These are phyloP conservation scores for Drosophila quadrilineata DNA, from an alignment of 1,140 invertebrate species.

Conservation along the genomic window DNA sequence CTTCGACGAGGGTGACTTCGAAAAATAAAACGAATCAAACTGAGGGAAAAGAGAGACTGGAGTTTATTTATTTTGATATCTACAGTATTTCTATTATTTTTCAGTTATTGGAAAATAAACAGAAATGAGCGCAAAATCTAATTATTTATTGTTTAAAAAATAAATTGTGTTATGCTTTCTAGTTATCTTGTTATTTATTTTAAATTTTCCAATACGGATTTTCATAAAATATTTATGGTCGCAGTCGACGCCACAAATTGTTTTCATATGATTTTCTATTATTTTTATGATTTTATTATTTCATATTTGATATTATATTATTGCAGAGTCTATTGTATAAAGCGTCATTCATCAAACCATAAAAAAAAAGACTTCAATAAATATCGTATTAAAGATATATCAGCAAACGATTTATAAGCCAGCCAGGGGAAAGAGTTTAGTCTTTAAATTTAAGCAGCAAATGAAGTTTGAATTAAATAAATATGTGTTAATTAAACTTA, in stretches of 20 bases:
- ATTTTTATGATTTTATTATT: too few relatives aligned
- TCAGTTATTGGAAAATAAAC: too few relatives aligned
- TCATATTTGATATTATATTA: not conserved
- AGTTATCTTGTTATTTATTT: not conserved
- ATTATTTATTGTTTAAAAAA: too few relatives aligned
- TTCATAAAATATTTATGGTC: not conserved
- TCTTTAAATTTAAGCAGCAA: not conserved
- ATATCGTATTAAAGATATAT: not conserved
- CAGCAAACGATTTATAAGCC: too few relatives aligned
- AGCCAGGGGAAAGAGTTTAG: not conserved
- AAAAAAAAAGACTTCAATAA: not conserved
- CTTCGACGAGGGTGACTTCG: slow-evolving; percentile 9
- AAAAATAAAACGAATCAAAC: too few relatives aligned
- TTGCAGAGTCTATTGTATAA: not conserved
- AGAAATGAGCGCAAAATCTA: too few relatives aligned
- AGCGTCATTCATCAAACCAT: not conserved
- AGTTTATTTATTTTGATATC: too few relatives aligned
- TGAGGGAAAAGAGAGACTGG: too few relatives aligned
- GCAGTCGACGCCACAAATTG: not conserved
- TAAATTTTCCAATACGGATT: not conserved
- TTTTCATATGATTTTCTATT: not conserved
- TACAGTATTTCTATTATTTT: too few relatives aligned
- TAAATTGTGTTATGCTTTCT: too few relatives aligned
- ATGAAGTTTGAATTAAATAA: not conserved
- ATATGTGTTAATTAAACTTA: not conserved